A percentile compares a stretch with the other conserved stretches of the same genome.
phyloP scores from a whole-genome alignment of 2,888 invertebrate genomes.

The Craniophora ligustri region DNA sequence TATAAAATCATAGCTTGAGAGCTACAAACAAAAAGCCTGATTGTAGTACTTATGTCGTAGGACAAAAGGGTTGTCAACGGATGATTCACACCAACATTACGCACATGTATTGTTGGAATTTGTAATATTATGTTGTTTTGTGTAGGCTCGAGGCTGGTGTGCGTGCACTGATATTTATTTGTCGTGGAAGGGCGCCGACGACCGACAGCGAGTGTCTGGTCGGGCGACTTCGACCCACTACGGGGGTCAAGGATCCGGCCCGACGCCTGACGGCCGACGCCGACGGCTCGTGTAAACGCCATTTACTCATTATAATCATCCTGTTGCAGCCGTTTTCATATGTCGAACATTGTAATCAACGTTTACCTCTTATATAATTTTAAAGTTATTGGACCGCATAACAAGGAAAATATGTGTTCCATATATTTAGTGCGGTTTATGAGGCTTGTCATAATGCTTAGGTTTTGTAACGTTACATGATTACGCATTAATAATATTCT shows the following conservation, averaged over 20 bases:
- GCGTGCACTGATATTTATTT: conserved; percentile 66
- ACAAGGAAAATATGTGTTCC: conserved; percentile 19
- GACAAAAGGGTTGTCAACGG: conserved; percentile 26
- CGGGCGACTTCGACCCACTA: conserved; percentile 50
- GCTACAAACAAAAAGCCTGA: conserved; percentile 10
- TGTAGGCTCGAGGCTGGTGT: conserved; percentile 50
- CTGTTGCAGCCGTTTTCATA: conserved; percentile 44
- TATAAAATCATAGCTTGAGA: no score
- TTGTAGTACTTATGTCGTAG: no score
- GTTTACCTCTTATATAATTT: conserved; percentile 35
- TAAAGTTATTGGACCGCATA: conserved; percentile 25
- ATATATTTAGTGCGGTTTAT: conserved; percentile 10
- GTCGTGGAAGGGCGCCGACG: conserved; percentile 70
- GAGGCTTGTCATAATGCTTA: conserved; percentile 4
- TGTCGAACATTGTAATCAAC: conserved; percentile 44
- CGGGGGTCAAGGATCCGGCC: conserved; percentile 75
- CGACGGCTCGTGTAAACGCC: conserved; percentile 65
- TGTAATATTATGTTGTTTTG: conserved; percentile 43
- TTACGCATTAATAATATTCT: no score
- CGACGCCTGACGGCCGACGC: conserved; percentile 56
- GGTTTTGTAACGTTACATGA: conserved; percentile 9
- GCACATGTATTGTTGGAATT: conserved; percentile 33
- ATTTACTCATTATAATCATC: conserved; percentile 57
- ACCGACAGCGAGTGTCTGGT: conserved; percentile 66
- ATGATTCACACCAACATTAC: conserved; percentile 45